Evolutionary conservation across 2,888 invertebrate genomes (phyloP), one percentile per base, ranked within the genome.

Genomic region (Neoascia interrupta): DNA sequence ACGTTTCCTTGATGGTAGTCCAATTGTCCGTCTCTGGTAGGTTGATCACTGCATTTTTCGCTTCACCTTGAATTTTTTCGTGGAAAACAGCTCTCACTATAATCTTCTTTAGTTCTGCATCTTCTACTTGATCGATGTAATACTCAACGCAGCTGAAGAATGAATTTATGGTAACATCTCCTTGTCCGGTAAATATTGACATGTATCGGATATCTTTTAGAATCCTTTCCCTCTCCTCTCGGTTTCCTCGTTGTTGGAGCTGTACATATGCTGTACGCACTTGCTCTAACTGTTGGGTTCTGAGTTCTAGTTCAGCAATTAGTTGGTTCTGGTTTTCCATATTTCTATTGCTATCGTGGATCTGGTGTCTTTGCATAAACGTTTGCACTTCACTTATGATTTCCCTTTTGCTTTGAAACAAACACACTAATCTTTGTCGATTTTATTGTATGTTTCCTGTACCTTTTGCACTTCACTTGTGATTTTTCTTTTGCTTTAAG

Each of bases 11-110:
- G 8, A 47, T 28, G 16, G 28, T 47, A 2, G 10, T 47, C 47
- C 47, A 68, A 21, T 56, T 56, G 19, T 47, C 39, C 1, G 56
- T 37, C 28, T 68, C 13, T 15, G 26, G 39, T 3, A 56, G 41
- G 21, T 69, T 45, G 16, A 61, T 70, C 1, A 61, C 16, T 5
- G 26, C 19, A 10, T 34, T 43, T 5, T 69, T 69, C 11, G 69
- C 60, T 21, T 69, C 43, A 4, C 60, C 60, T 41, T 69, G 68
- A 3, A 58, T 58, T n/a, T 37, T n/a, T n/a, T n/a, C n/a, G n/a
- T n/a, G n/a, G n/a, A n/a, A n/a, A n/a, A n/a, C 16, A 4, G 41
- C 19, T 19, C 28, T 16, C 1, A 36, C 31, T 45, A 28, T n/a
- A 19, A 18, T 26, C 8, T 36, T 60, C 43, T 26, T 39, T 1